Evolutionary conservation across 92 coral and sea anemone species (phyloP).

Genomic region (Epizoanthus stellaris): DNA sequence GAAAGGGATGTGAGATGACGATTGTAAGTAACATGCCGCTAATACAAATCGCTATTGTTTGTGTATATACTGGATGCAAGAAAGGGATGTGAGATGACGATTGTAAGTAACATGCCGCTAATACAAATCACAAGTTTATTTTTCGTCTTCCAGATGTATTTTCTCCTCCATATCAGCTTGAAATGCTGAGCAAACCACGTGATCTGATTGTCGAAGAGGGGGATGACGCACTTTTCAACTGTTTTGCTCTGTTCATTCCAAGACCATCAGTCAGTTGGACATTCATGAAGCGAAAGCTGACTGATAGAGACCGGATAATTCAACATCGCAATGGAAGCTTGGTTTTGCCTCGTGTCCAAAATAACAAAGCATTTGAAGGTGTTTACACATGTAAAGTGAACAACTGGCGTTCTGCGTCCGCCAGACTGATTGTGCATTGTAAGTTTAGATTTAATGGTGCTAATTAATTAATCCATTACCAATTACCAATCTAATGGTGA

Average conservation of each 20-base stretch:
- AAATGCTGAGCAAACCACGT: not conserved
- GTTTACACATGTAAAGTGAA: not conserved
- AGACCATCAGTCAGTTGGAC: not conserved
- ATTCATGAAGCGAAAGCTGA: no score
- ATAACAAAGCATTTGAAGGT: not conserved
- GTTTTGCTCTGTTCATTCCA: slow-evolving; percentile 3
- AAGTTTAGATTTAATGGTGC: not conserved
- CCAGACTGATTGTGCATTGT: slow-evolving; percentile 10
- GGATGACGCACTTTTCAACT: not conserved
- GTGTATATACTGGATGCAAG: no score
- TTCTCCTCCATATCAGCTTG: not conserved
- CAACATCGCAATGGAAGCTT: not conserved
- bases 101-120: no score
- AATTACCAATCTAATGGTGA: no score
- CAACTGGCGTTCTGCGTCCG: not conserved
- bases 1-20: no score
- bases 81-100: no score
- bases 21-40: no score
- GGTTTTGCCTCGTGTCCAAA: not conserved
- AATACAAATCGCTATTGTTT: no score
- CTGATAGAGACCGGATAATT: not conserved
- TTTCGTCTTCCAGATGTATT: no score
- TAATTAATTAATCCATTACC: no score
- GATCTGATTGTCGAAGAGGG: slow-evolving; percentile 1
- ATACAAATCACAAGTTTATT: no score